These are phyloP conservation scores for Candidula unifasciata DNA, from an alignment of 2,888 invertebrate genomes.

Conservation along the genomic window DNA sequence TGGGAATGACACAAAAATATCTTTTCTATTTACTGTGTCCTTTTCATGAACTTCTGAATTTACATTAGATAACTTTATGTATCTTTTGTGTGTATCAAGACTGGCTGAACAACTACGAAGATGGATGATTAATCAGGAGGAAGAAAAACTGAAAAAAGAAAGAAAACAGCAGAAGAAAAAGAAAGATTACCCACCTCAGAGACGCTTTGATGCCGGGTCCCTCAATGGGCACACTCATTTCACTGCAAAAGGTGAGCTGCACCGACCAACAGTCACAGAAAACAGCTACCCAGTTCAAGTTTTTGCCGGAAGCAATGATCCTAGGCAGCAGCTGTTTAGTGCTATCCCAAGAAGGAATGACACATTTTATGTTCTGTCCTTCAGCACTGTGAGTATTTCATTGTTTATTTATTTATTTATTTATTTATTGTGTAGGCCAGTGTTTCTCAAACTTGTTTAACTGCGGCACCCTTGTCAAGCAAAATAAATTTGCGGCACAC, in stretches of 20 bases:
- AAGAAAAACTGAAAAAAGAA: conserved; percentile 66
- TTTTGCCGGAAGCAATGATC: conserved; percentile 69
- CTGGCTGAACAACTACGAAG: conserved; percentile 88
- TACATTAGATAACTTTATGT: background rate
- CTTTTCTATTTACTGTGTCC: background rate
- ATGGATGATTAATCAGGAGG: conserved; percentile 83
- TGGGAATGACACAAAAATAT: too few relatives aligned
- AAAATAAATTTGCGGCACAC: too few relatives aligned
- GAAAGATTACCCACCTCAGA: conserved; percentile 45
- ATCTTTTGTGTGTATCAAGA: conserved; percentile 79
- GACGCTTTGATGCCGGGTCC: conserved; percentile 7
- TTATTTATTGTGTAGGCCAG: too few relatives aligned
- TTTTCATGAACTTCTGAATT: background rate
- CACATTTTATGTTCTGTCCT: conserved; percentile 95
- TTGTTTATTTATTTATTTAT: too few relatives aligned
- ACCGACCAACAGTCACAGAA: conserved; percentile 2
- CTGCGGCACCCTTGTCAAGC: too few relatives aligned
- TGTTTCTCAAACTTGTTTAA: too few relatives aligned
- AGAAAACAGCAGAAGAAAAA: conserved; percentile 45
- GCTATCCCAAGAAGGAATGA: conserved; percentile 88
- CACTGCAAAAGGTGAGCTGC: conserved; percentile 12
- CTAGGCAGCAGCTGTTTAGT: conserved; percentile 75
- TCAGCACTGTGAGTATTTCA: conserved; percentile 79
- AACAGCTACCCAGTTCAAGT: conserved; percentile 71
- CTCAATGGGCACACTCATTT: background rate